A percentile compares a stretch with the other conserved stretches of the same genome.
Conservation (phyloP, 2,888 invertebrate genomes). For the Dicycla oo region DNA sequence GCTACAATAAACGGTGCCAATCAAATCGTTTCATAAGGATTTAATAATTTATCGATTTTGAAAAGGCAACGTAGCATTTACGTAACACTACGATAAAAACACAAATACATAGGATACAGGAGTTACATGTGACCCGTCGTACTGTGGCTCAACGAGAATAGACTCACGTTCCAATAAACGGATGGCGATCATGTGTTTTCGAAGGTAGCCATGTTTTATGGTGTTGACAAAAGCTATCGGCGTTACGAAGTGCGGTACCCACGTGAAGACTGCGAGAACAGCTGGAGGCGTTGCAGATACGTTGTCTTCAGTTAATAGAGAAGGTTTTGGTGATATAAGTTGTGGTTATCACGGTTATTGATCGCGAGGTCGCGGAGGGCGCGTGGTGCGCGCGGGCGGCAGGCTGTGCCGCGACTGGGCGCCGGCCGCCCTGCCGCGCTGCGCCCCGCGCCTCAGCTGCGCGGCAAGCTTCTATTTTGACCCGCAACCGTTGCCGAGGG, state of each 20-base stretch:
- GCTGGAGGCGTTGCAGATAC: constrained; percentile 12
- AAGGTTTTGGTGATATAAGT: constrained; percentile 63
- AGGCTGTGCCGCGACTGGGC: constrained; percentile 87
- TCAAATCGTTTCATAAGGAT: constrained; percentile 64
- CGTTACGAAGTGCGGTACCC: constrained; percentile 71
- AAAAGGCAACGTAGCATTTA: constrained; percentile 76
- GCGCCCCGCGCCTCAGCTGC: constrained; percentile 77
- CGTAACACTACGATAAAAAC: constrained; percentile 78
- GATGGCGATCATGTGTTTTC: constrained; percentile 83
- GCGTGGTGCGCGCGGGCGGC: constrained; percentile 86
- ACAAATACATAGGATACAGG: constrained; percentile 51
- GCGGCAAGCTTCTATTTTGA: constrained; percentile 79
- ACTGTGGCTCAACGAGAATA: constrained; percentile 69
- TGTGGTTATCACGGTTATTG: constrained; percentile 77
- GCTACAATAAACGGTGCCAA: constrained; percentile 57
- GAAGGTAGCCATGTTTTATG: constrained; percentile 79
- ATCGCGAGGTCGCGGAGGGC: constrained; percentile 77
- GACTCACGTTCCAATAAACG: constrained; percentile 71
- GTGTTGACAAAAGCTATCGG: constrained; percentile 71
- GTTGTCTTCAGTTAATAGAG: constrained; percentile 34
- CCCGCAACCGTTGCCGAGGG: constrained; percentile 77
- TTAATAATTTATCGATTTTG: constrained; percentile 83
- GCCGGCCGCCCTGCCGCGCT: constrained; percentile 71
- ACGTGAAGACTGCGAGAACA: constrained; percentile 38
- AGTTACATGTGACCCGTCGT: constrained; percentile 48